Percentiles rank a stretch among this genome's conserved stretches.
Conservation (phyloP, 1,140 invertebrate species). For the Drosophila biarmipes region DNA sequence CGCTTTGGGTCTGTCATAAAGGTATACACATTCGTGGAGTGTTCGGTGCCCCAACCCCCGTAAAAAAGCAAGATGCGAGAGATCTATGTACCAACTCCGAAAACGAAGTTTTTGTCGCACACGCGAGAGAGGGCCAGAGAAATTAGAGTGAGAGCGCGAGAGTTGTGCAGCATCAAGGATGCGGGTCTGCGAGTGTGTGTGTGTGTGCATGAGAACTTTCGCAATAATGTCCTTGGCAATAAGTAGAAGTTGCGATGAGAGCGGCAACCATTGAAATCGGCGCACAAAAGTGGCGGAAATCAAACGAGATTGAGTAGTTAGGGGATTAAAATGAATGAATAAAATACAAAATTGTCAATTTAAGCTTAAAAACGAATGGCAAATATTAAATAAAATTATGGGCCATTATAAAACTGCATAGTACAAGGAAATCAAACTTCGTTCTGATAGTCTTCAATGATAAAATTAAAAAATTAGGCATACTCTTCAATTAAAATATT, state of each 20-base stretch:
- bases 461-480: no score
- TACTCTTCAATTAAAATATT: no score
- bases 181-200: constrained; percentile 9
- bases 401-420: not conserved
- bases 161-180: constrained; percentile 72
- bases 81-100: constrained; percentile 41
- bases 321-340: not conserved
- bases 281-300: constrained; percentile 3
- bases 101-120: constrained; percentile 46
- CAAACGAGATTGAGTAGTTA: not conserved
- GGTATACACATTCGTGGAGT: constrained; percentile 56
- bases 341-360: not conserved
- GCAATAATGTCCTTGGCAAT: constrained; percentile 56
- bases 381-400: no score
- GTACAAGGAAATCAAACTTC: not conserved
- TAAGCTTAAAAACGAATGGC: no score
- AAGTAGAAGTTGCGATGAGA: constrained; percentile 16
- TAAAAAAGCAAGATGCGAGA: constrained; percentile 40
- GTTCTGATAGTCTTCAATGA: not conserved
- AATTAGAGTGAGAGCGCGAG: constrained; percentile 31
- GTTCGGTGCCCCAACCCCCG: constrained; percentile 3
- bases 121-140: constrained; percentile 19
- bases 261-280: constrained; percentile 6
- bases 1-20: constrained; percentile 28
- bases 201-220: constrained; percentile 40